These are phyloP conservation scores for Arion vulgaris DNA, from an alignment of 1,140 invertebrate species.

Conservation along the genomic window DNA sequence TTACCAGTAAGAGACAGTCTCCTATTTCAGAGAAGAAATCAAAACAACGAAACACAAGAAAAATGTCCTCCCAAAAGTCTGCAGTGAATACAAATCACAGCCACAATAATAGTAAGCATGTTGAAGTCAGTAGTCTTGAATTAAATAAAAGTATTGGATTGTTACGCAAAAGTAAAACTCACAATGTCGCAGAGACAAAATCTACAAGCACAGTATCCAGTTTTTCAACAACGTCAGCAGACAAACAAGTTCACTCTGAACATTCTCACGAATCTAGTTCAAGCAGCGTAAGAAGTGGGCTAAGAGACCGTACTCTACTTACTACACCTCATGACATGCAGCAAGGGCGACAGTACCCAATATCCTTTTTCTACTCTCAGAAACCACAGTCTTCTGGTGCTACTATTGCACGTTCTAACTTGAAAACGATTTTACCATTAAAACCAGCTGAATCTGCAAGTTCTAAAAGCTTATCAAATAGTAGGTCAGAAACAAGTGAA, in stretches of 20 bases:
- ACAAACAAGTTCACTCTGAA: neutral
- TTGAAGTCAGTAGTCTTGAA: neutral
- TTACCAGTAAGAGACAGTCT: neutral
- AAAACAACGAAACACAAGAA: neutral
- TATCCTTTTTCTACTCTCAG: neutral
- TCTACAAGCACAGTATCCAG: neutral
- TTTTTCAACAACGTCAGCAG: neutral
- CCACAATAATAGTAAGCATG: neutral
- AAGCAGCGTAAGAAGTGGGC: neutral
- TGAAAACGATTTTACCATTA: neutral
- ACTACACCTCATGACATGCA: neutral
- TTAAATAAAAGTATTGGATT: no score
- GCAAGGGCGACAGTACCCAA: neutral
- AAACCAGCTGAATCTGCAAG: neutral
- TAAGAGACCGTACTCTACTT: slow-evolving; percentile 16
- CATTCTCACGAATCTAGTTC: neutral
- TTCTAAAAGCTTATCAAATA: neutral
- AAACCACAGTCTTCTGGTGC: neutral
- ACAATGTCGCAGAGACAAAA: neutral
- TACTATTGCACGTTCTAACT: neutral
- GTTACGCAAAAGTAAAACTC: neutral
- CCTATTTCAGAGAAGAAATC: neutral
- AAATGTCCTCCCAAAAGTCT: neutral
- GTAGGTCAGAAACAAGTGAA: neutral
- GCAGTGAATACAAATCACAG: neutral